Base-by-base conservation (phyloP, 2,113 vertebrate species). In the Pseudolaguvia tuberculata region DNA sequence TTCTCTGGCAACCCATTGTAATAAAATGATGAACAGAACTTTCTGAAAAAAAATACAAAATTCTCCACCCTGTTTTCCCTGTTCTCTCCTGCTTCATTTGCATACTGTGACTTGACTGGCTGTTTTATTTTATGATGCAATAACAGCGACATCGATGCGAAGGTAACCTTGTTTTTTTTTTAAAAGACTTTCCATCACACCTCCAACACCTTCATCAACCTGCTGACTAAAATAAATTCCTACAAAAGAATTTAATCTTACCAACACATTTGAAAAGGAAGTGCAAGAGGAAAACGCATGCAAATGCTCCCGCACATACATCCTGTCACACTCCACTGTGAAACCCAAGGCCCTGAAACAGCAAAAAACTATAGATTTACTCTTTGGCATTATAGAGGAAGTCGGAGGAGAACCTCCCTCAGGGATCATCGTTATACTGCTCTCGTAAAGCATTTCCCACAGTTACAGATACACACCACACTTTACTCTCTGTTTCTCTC, bases 331-430 rank as follows among this genome's bases (percentile, higher is more conserved):
- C 65, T 57, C 27, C 10, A 1, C 58, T 39, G 65, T 77, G 15
- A 70, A 66, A 65, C n/a, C 48, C 31, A 69, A 59, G 50, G 61
- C 56, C 58, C 21, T n/a, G 21, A 67, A 76, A 27, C 63, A 50
- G 72, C 73, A 25, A 78, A 71, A 63, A 63, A n/a, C 72, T 68
- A 73, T 17, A 62, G 14, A 31, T 71, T 71, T 55, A 55, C 75
- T 52, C n/a, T 72, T 14, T 5, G 2, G 65, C 29, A 17, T n/a
- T n/a, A n/a, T n/a, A n/a, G n/a, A n/a, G n/a, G n/a, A 61, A 52
- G 23, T 20, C 23, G 12, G 18, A 52, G 13, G 42, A 31, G 35
- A 65, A 57, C 52, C n/a, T 62, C 56, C 67, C 50, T 29, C 12
- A 45, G 59, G 72, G 63, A n/a, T 17, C 5, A 31, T 68, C 23